Conservation (phyloP, 2,797 vertebrate species). For the Miichthys miiuy region DNA sequence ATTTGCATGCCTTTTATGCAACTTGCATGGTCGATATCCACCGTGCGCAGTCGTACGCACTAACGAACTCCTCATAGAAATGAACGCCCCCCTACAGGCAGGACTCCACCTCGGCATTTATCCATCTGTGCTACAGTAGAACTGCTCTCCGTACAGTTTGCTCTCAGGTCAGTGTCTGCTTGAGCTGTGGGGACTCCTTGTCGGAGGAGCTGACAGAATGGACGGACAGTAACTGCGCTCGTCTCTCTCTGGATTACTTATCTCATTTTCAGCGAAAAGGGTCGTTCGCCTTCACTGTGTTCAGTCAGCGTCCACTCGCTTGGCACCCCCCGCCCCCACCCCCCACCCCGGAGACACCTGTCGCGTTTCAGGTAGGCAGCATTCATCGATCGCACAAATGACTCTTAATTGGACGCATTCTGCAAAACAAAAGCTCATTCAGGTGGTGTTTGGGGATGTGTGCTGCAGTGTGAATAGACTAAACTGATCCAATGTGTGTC, state of each 20-base stretch:
- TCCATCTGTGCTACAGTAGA: background rate
- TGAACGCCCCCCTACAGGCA: background rate
- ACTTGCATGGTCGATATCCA: background rate
- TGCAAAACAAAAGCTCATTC: background rate
- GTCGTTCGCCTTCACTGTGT: background rate
- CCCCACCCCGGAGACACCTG: slow-evolving; percentile 42
- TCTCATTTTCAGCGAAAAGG: background rate
- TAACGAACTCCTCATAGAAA: background rate
- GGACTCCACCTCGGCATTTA: background rate
- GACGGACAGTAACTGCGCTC: slow-evolving; percentile 23
- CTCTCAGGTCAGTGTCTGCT: slow-evolving; percentile 11
- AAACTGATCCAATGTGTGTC: background rate
- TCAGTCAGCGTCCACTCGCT: background rate
- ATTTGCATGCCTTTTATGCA: background rate
- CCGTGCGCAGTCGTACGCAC: background rate
- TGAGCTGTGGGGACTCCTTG: slow-evolving; percentile 15
- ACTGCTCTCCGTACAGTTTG: slow-evolving; percentile 10
- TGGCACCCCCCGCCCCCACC: slow-evolving; percentile 8
- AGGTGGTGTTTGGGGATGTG: background rate
- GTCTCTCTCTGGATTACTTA: background rate
- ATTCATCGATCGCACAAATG: background rate
- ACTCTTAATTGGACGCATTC: background rate
- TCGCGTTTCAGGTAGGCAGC: slow-evolving; percentile 41
- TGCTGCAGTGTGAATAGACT: background rate
- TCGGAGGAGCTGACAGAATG: slow-evolving; percentile 18